Percentiles rank a stretch among this genome's conserved stretches.
These are phyloP conservation scores for Agrotis segetum DNA, from an alignment of 2,888 invertebrate species.

Conservation along the genomic window DNA sequence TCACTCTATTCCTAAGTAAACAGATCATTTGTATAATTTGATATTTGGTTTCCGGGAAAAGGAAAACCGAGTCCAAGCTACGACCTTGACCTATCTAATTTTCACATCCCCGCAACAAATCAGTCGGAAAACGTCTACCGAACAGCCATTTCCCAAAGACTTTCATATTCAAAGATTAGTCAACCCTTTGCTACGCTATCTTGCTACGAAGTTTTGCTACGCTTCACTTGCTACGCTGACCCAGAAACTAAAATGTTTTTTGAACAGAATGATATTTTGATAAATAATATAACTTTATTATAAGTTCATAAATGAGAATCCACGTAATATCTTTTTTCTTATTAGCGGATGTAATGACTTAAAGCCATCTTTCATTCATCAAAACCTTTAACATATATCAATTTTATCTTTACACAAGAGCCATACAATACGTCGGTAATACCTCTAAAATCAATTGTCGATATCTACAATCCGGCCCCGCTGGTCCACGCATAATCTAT, in stretches of 20 bases:
- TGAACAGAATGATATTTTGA: background rate
- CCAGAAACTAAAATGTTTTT: background rate
- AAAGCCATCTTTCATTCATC: background rate
- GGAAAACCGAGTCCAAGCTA: conserved; percentile 5
- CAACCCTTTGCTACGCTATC: conserved; percentile 24
- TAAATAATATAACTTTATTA: background rate
- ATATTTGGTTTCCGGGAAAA: conserved; percentile 8
- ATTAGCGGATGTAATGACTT: background rate
- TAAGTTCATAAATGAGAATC: background rate
- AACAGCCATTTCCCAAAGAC: conserved; percentile 24
- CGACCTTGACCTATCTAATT: conserved; percentile 46
- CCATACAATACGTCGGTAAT: conserved; percentile 41
- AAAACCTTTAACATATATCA: background rate
- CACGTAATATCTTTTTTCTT: too few species aligned
- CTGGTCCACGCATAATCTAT: conserved; percentile 65
- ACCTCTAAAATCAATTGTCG: conserved; percentile 65
- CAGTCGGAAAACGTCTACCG: conserved; percentile 34
- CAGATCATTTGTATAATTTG: background rate
- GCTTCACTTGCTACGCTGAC: background rate
- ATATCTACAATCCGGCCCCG: conserved; percentile 63
- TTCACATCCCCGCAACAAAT: conserved; percentile 43
- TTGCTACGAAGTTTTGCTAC: conserved; percentile 15
- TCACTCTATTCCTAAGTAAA: background rate
- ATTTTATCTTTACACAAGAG: conserved; percentile 20
- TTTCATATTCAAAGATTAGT: conserved; percentile 46